These are phyloP conservation scores for Drosophila prosaltans DNA, from an alignment of 1,140 invertebrate species.

Conservation along the genomic window DNA sequence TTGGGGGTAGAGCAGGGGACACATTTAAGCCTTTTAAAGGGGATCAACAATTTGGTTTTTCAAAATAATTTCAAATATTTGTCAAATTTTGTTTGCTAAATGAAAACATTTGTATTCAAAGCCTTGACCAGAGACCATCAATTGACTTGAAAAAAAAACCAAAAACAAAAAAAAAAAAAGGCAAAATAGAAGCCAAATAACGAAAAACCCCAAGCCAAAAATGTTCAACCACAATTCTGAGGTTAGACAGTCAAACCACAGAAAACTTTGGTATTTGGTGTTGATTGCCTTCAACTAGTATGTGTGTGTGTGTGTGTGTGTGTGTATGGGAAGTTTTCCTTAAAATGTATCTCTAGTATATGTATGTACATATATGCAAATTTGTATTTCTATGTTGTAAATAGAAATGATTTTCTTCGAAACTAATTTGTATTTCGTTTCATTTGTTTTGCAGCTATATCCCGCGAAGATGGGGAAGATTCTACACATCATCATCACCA, in stretches of 20 bases:
- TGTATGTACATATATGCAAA: not conserved
- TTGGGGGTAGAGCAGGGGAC: not conserved
- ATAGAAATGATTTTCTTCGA: slow-evolving; percentile 10
- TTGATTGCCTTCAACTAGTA: slow-evolving; percentile 42
- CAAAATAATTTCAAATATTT: slow-evolving; percentile 30
- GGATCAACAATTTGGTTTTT: slow-evolving; percentile 11
- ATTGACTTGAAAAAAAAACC: slow-evolving; percentile 14
- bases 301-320: too few species aligned
- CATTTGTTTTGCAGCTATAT: slow-evolving; percentile 86
- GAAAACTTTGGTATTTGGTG: slow-evolving; percentile 38
- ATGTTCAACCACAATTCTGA: slow-evolving; percentile 31
- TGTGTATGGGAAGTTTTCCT: slow-evolving; percentile 8
- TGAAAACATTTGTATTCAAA: slow-evolving; percentile 39
- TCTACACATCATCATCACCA: slow-evolving; percentile 82
- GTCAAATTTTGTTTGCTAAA: slow-evolving; percentile 24
- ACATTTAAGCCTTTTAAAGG: slow-evolving; percentile 2
- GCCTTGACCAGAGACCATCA: slow-evolving; percentile 17
- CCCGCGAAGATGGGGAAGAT: slow-evolving; percentile 90
- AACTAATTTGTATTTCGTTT: slow-evolving; percentile 48
- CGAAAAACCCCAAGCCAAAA: not conserved
- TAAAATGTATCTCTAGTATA: not conserved
- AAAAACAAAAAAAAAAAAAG: not conserved
- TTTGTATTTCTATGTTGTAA: not conserved
- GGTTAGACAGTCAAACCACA: slow-evolving; percentile 45
- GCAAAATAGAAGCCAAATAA: not conserved